Evolutionary conservation across 2,888 invertebrate species (phyloP), one percentile per base, ranked within the genome.

Genomic region (Bombylius discolor): DNA sequence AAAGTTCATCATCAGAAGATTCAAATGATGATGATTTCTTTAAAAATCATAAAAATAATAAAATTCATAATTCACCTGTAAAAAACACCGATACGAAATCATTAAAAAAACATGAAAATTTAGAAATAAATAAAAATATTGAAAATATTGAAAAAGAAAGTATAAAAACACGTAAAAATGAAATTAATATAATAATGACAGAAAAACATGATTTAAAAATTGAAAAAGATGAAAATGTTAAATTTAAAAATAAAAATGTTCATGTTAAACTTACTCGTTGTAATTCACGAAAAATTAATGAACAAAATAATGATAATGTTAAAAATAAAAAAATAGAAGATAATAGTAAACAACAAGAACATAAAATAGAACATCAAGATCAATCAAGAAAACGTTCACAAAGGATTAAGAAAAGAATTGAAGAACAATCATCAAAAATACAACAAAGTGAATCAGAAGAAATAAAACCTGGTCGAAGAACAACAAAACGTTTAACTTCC

Each of bases 1-100:
- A 55, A 31, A 58, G 54, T 39, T 55, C 55, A 5, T 53, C 48
- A 48, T 13, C 11, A 5, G 48, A 47, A n/a, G 45, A 47, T 31
- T 47, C 47, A 31, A 42, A 4, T 52, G 54, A 56, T 42, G 49
- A 53, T 32, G 51, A 48, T 52, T 31, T 6, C 9, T 23, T 7
- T 31, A 23, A 9, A 47, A 36, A 36, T n/a, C 11, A 23, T 5
- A 6, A 47, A 47, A 31, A 23, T 23, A 1, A n/a, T 9, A 14
- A 45, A 45, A 47, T n/a, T n/a, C n/a, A n/a, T n/a, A n/a, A n/a
- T n/a, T n/a, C n/a, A n/a, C n/a, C n/a, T n/a, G n/a, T n/a, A 47
- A 4, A 31, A 47, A 47, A 31, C 7, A 23, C 14, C 7, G 45
- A 3, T 7, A 14, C 13, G 6, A 46, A 46, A 14, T 46, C 45